phyloP scores from a whole-genome alignment of 2,113 vertebrate genomes.

The Rhinichthys klamathensis region DNA sequence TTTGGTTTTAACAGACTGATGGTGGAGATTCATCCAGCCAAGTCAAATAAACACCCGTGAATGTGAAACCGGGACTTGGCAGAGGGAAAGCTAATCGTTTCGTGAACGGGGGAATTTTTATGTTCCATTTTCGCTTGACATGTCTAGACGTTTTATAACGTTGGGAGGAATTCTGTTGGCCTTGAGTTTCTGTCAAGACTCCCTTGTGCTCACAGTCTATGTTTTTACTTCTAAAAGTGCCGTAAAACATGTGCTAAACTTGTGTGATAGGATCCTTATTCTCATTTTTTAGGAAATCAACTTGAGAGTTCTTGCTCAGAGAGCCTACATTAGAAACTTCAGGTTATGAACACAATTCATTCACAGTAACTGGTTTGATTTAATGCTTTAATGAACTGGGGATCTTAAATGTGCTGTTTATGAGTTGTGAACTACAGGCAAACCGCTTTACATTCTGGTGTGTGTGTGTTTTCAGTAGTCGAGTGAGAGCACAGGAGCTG shows the following conservation, averaged over 20 bases:
- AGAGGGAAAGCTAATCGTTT: constrained; percentile 63
- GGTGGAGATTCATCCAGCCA: constrained; percentile 68
- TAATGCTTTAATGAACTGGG: constrained; percentile 65
- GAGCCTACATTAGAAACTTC: background rate
- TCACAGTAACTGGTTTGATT: constrained; percentile 16
- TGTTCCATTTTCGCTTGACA: constrained; percentile 73
- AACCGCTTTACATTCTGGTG: constrained; percentile 38
- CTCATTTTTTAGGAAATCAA: constrained; percentile 19
- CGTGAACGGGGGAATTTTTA: constrained; percentile 70
- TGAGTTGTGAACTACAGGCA: constrained; percentile 65
- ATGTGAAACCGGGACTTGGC: constrained; percentile 73
- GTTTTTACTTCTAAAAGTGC: constrained; percentile 26
- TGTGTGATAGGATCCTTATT: constrained; percentile 1
- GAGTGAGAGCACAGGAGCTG: background rate
- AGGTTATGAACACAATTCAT: background rate
- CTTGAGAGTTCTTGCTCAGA: background rate
- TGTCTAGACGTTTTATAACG: constrained; percentile 74
- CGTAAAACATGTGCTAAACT: constrained; percentile 36
- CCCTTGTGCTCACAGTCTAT: constrained; percentile 2
- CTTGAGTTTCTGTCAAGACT: constrained; percentile 61
- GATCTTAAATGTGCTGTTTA: constrained; percentile 58
- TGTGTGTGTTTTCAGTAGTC: background rate
- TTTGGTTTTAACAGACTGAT: constrained; percentile 69
- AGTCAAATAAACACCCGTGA: constrained; percentile 77
- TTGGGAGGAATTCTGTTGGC: constrained; percentile 65